Evolutionary conservation across 1,140 invertebrate species (phyloP), one percentile per base, ranked within the genome.

Genomic region (Agraylea sexmaculata): DNA sequence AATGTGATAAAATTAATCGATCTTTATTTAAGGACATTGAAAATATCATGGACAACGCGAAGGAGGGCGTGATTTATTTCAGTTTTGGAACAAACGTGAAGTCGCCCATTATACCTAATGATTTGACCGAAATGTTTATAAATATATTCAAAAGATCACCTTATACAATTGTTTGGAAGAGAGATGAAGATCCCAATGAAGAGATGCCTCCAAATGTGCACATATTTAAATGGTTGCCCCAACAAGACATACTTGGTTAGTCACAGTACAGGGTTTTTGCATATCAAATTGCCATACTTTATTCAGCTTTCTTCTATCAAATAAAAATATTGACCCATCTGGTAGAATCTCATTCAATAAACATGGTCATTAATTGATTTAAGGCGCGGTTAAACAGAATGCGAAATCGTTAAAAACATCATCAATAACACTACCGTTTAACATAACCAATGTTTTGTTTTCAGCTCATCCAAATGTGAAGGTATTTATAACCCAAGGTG

Each of bases 401-500:
- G n/a, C n/a, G n/a, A n/a, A n/a, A n/a, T n/a, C n/a, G n/a, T n/a
- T n/a, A n/a, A n/a, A n/a, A n/a, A n/a, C n/a, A n/a, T n/a, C n/a
- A n/a, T n/a, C n/a, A n/a, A n/a, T n/a, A n/a, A n/a, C n/a, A n/a
- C n/a, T n/a, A n/a, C n/a, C n/a, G n/a, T 31, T 15, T 4, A 39
- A 16, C 6, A 21, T 37, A 32, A 42, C 18, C 13, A 34, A 16
- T 28, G 25, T n/a, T 28, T 33, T 41, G 8, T 5, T 56, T 56
- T 16, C 46, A 71, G 69, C 51, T 8, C 72, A 77, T 51, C 56
- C 58, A 8, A 69, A 71, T 27, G 45, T 68, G 6, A 61, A 63
- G 45, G 25, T 69, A 2, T 77, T 77, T 45, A 62, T 77, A 6
- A 71, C 64, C 6, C 74, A 77, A 52, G 71, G 71, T 29, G 74